Evolutionary conservation across 2,797 vertebrate genomes (phyloP), one percentile per base, ranked within the genome.

Genomic region (Oceanodroma leucorhoa): DNA sequence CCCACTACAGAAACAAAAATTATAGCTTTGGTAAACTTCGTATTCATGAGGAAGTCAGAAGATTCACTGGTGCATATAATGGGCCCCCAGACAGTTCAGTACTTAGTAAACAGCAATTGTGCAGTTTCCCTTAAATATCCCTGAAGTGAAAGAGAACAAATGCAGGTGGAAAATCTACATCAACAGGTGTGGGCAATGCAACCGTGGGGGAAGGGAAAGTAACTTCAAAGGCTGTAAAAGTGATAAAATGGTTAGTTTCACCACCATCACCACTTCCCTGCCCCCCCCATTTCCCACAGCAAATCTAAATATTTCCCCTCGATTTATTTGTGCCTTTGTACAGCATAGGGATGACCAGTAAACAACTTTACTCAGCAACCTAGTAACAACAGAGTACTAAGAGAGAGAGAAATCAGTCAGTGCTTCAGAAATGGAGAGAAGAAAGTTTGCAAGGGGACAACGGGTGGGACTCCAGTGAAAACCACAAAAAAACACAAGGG

Each of bases 211-310:
- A 13, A 4, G 29, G 29, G 88, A 60, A 85, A 95, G 78, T 40
- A 92, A 67, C 78, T 93, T 95, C 78, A 90, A 82, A 90, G 51
- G 62, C 87, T 93, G 45, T 70, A 84, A 83, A 92, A 41, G 29
- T 95, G 83, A 92, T 58, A 85, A 70, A 90, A 97, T 66, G 11
- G 21, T 84, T 89, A 57, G 46, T 62, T 94, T 97, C 84, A 93
- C 57, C 46, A 24, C 21, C 15, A 41, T 16, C 17, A 16, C 12
- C 22, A 5, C 40, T n/a, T n/a, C n/a, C n/a, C n/a, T n/a, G n/a
- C 7, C 53, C 38, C 57, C 58, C 72, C 62, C 54, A 50, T 79
- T 96, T 94, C 45, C 77, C 22, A 51, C 13, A 36, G 21, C 26
- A 79, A 96, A 97, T 92, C 45, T 51, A 60, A 71, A 38, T 86